A percentile compares a stretch with the other conserved stretches of the same genome.
Evolutionary conservation across 2,797 vertebrate species (phyloP).

Genomic region (Melanotaenia parkinsoni): DNA sequence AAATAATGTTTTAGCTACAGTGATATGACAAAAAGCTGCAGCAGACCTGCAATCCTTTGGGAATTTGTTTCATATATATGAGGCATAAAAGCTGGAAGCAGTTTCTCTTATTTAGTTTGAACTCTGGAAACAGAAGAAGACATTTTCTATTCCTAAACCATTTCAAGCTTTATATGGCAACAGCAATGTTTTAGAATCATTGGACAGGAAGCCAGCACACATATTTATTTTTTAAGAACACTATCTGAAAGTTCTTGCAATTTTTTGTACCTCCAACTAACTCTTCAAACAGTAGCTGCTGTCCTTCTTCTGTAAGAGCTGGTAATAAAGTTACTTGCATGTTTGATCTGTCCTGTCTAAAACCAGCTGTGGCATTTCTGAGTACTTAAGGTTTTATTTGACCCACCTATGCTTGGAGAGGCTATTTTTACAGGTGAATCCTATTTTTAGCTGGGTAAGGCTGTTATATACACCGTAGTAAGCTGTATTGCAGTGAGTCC

Average conservation of each 20-base stretch:
- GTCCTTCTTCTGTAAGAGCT: background rate
- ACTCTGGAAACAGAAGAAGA: too few relatives aligned
- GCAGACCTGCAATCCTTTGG: too few relatives aligned
- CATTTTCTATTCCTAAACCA: background rate
- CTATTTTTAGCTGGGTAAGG: slow-evolving; percentile 46
- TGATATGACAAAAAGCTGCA: background rate
- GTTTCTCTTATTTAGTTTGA: too few relatives aligned
- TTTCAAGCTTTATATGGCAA: background rate
- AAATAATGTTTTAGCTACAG: background rate
- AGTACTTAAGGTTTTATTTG: slow-evolving; percentile 15
- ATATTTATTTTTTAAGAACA: too few relatives aligned
- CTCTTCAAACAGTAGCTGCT: background rate
- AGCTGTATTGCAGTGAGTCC: slow-evolving; percentile 32
- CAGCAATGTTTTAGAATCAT: background rate
- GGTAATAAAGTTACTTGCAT: background rate
- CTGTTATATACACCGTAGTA: slow-evolving; percentile 32
- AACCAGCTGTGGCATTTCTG: slow-evolving; percentile 32
- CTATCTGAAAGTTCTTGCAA: too few relatives aligned
- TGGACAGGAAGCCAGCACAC: background rate
- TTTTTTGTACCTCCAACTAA: background rate
- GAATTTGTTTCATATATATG: too few relatives aligned
- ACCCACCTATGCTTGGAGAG: slow-evolving; percentile 21
- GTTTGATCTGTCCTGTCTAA: slow-evolving; percentile 29
- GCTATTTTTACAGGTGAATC: slow-evolving; percentile 37
- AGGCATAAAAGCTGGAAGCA: too few relatives aligned